A percentile compares a stretch with the other conserved stretches of the same genome.
These are phyloP conservation scores for Heliothis virescens DNA, from an alignment of 1,140 invertebrate genomes.

Conservation along the genomic window DNA sequence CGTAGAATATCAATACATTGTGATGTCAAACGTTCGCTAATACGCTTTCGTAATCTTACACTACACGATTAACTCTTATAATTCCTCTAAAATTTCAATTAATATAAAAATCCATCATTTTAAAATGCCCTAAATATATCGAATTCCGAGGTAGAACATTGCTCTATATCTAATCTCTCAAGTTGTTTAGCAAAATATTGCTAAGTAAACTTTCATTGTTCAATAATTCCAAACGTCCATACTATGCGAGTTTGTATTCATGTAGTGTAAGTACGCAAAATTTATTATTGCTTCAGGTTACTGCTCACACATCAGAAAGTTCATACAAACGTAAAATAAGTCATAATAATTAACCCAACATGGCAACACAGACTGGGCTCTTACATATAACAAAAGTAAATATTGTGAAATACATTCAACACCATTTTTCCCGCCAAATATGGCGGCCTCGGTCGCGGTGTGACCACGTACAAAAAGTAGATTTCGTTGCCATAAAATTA, in stretches of 20 bases:
- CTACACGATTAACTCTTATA: slow-evolving; percentile 44
- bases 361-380: slow-evolving; percentile 36
- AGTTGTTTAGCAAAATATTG: slow-evolving; percentile 36
- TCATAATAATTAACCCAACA: slow-evolving; percentile 40
- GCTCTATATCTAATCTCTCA: slow-evolving; percentile 44
- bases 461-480: slow-evolving; percentile 3
- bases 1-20: slow-evolving; percentile 41
- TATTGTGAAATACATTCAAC: slow-evolving; percentile 5
- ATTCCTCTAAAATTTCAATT: slow-evolving; percentile 40
- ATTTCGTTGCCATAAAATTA: slow-evolving; percentile 35
- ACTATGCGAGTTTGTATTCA: slow-evolving; percentile 24
- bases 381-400: background rate
- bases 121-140: slow-evolving; percentile 40
- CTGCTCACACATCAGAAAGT: slow-evolving; percentile 19
- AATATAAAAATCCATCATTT: slow-evolving; percentile 44
- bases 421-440: slow-evolving; percentile 25
- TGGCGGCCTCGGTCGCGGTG: slow-evolving; percentile 8
- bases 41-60: slow-evolving; percentile 38
- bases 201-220: slow-evolving; percentile 16
- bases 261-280: slow-evolving; percentile 44
- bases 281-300: slow-evolving; percentile 51
- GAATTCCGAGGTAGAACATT: slow-evolving; percentile 45
- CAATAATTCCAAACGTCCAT: slow-evolving; percentile 1
- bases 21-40: slow-evolving; percentile 39
- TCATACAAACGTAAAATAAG: slow-evolving; percentile 26